A percentile compares a stretch with the other conserved stretches of the same genome.
Conservation (phyloP, 2,113 vertebrate genomes). For the Ivindomyrus marchei region DNA sequence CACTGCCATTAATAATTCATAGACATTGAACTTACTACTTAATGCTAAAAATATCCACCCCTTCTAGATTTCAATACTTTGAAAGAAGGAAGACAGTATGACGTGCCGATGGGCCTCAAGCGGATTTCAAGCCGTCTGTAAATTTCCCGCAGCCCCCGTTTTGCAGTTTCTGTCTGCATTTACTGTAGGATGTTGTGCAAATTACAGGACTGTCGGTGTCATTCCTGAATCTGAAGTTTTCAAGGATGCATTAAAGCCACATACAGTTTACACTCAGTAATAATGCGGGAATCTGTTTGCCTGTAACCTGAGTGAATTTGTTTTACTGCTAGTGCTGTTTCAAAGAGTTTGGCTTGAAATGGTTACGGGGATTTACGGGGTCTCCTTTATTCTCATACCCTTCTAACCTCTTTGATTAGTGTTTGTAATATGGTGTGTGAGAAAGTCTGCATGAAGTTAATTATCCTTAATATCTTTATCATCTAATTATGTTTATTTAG, state of each 20-base stretch:
- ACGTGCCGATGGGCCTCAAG: not conserved
- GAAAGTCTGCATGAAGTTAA: not conserved
- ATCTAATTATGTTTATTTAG: not conserved
- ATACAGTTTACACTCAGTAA: not conserved
- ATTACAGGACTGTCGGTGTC: not conserved
- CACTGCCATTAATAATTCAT: slow-evolving; percentile 34
- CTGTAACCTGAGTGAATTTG: not conserved
- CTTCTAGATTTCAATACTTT: slow-evolving; percentile 26
- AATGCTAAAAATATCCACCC: slow-evolving; percentile 37
- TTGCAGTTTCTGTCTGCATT: not conserved
- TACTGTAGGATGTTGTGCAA: not conserved
- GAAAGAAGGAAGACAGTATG: slow-evolving; percentile 9
- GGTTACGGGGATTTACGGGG: not conserved
- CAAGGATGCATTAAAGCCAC: not conserved
- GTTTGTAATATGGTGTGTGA: not conserved
- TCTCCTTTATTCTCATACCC: not conserved
- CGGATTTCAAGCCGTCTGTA: not conserved
- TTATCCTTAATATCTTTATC: not conserved
- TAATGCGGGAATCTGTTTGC: not conserved
- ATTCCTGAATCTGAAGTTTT: not conserved
- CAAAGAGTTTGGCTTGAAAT: not conserved
- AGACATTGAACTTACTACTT: slow-evolving; percentile 33
- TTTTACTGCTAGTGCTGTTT: not conserved
- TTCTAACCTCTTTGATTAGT: not conserved
- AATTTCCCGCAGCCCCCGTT: not conserved